A percentile compares a stretch with the other conserved stretches of the same genome.
These are phyloP conservation scores for Arvicanthis niloticus DNA, from an alignment of 2,113 vertebrate genomes.

Conservation along the genomic window DNA sequence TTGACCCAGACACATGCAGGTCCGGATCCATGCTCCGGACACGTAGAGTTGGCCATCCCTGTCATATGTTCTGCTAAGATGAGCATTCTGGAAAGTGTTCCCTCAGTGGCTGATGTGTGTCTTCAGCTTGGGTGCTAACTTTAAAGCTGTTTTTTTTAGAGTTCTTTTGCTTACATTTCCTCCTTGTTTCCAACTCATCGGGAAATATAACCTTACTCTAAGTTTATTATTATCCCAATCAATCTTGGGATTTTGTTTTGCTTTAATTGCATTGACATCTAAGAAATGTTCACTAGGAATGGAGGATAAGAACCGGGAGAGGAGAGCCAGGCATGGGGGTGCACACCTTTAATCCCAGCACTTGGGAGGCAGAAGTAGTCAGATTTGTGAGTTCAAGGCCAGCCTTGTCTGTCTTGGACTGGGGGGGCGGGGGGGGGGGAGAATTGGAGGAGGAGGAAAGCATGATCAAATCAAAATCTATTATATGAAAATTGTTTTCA, in stretches of 20 bases:
- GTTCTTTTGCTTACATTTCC: constrained; percentile 1
- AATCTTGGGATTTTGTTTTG: not conserved
- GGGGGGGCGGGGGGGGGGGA: not conserved
- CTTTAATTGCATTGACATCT: not conserved
- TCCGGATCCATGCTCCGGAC: not conserved
- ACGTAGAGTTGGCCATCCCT: too few relatives aligned
- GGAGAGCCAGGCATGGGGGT: not conserved
- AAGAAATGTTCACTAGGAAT: not conserved
- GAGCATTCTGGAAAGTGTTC: not conserved
- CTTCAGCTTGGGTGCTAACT: not conserved
- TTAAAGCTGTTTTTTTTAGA: not conserved
- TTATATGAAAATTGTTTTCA: too few relatives aligned
- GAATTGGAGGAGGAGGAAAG: not conserved
- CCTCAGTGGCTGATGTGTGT: not conserved
- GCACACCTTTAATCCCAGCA: not conserved
- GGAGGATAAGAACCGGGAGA: not conserved
- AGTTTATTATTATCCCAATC: not conserved
- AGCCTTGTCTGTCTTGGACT: not conserved
- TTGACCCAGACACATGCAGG: not conserved
- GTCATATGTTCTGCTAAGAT: not conserved
- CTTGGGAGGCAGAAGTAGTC: not conserved
- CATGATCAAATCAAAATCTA: not conserved
- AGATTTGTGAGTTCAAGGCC: not conserved
- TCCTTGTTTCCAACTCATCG: not conserved
- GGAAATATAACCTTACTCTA: not conserved